Evolutionary conservation across 1,140 invertebrate species (phyloP).

Genomic region (Ectropis grisescens): DNA sequence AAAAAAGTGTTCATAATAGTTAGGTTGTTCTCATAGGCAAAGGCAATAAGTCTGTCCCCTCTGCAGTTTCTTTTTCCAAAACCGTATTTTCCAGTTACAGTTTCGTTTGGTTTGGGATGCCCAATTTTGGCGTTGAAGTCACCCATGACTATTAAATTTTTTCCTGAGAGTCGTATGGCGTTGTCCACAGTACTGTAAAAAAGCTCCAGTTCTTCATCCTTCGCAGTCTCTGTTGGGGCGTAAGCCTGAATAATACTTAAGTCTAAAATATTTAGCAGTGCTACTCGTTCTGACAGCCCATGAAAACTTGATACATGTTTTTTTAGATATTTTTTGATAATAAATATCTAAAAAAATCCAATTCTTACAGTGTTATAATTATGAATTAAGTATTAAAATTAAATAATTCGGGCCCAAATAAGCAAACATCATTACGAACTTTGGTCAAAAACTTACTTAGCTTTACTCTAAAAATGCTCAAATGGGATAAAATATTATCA

Average conservation of each 20-base stretch:
- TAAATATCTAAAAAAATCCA: too few relatives aligned
- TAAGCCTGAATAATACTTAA: not conserved
- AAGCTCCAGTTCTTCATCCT: not conserved
- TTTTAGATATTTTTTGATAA: too few relatives aligned
- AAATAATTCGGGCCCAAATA: too few relatives aligned
- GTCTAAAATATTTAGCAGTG: not conserved
- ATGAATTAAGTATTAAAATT: too few relatives aligned
- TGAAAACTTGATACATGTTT: not conserved
- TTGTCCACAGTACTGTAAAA: constrained; percentile 1
- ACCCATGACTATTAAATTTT: not conserved
- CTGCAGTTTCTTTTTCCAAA: not conserved
- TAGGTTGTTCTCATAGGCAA: not conserved
- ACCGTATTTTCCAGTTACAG: not conserved
- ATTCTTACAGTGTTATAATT: too few relatives aligned
- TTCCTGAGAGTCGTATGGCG: not conserved
- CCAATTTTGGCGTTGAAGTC: too few relatives aligned
- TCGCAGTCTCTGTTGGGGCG: not conserved
- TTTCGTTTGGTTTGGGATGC: not conserved
- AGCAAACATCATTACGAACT: too few relatives aligned
- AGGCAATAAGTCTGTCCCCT: not conserved
- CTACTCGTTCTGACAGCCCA: constrained; percentile 1
- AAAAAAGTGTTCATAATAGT: not conserved
- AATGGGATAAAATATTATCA: too few relatives aligned
- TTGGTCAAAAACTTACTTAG: too few relatives aligned
- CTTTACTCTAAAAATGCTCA: too few relatives aligned